Conservation (phyloP, 2,888 invertebrate species). For the Cyclophora punctaria region DNA sequence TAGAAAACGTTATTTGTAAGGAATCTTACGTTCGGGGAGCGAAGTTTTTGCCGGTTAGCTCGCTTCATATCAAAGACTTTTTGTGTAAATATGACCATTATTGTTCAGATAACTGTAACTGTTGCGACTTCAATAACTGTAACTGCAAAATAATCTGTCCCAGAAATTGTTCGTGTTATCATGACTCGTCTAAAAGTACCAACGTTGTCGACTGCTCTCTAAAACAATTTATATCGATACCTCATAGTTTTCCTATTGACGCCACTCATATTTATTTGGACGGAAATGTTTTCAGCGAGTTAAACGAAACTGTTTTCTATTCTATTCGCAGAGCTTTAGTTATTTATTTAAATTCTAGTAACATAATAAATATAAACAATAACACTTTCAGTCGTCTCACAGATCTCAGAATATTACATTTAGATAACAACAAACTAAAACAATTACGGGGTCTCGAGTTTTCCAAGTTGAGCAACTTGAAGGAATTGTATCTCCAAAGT, state of each 20-base stretch:
- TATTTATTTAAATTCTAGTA: slow-evolving; percentile 88
- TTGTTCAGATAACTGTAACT: slow-evolving; percentile 93
- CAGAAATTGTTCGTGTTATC: slow-evolving; percentile 93
- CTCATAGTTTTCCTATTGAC: slow-evolving; percentile 89
- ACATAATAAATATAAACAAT: slow-evolving; percentile 87
- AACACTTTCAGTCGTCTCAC: slow-evolving; percentile 88
- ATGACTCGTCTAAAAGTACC: slow-evolving; percentile 93
- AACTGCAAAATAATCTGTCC: slow-evolving; percentile 97
- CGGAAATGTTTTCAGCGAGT: slow-evolving; percentile 88
- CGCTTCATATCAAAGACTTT: slow-evolving; percentile 87
- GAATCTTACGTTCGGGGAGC: slow-evolving; percentile 88
- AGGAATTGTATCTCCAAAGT: slow-evolving; percentile 90
- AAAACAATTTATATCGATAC: slow-evolving; percentile 82
- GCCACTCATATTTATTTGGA: slow-evolving; percentile 94
- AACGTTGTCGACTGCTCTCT: slow-evolving; percentile 94
- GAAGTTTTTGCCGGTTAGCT: slow-evolving; percentile 84
- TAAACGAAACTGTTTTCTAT: slow-evolving; percentile 72
- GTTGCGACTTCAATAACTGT: slow-evolving; percentile 96
- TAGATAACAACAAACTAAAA: slow-evolving; percentile 89
- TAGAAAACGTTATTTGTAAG: slow-evolving; percentile 90
- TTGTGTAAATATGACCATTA: slow-evolving; percentile 92
- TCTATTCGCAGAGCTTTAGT: slow-evolving; percentile 73
- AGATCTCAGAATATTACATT: slow-evolving; percentile 85
- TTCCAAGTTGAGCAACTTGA: slow-evolving; percentile 84
- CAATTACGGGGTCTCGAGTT: slow-evolving; percentile 88